Evolutionary conservation across 2,113 vertebrate species (phyloP), one percentile per base, ranked within the genome.

Genomic region (Colaptes auratus): DNA sequence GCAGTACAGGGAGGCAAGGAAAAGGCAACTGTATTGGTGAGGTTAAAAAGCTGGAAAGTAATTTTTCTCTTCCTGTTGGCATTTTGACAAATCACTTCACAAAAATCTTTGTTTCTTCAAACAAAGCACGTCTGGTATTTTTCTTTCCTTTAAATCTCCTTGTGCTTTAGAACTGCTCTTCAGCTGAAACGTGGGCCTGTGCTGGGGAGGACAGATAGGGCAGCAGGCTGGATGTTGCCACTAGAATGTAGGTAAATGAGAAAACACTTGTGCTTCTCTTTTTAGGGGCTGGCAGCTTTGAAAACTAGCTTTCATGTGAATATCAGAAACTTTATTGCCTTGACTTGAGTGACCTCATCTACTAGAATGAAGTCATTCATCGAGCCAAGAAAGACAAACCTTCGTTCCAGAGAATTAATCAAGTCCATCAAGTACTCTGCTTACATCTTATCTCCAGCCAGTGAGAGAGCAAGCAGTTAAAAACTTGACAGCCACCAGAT

Each of bases 321-420:
- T 98, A 98, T 98, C 98, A 97, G 98, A 97, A 97, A 93, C 98
- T 98, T 99, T 98, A 99, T 98, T 98, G 98, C 98, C 97, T 97
- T 98, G 98, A 98, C 98, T 98, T 96, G 75, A 82, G 98, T 98
- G 98, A 99, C 98, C 98, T 99, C 98, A 98, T 98, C 98, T 97
- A 95, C 95, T 97, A 97, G 97, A 98, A 98, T 98, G 98, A 99
- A 99, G 98, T 98, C 98, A 99, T 98, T 98, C 98, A 98, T 97
- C 93, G 98, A 97, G 96, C 98, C 97, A 93, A 97, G 97, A 97
- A 98, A 98, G 98, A 98, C 98, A 98, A 98, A 98, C 98, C 98
- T 98, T 98, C 96, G 78, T 98, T 99, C 98, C 97, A 96, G 97
- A 97, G 98, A 98, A 99, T 99, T 98, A 98, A 98, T 99, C 98